phyloP scores from a whole-genome alignment of 2,113 vertebrate genomes.

The Notothenia rossii region DNA sequence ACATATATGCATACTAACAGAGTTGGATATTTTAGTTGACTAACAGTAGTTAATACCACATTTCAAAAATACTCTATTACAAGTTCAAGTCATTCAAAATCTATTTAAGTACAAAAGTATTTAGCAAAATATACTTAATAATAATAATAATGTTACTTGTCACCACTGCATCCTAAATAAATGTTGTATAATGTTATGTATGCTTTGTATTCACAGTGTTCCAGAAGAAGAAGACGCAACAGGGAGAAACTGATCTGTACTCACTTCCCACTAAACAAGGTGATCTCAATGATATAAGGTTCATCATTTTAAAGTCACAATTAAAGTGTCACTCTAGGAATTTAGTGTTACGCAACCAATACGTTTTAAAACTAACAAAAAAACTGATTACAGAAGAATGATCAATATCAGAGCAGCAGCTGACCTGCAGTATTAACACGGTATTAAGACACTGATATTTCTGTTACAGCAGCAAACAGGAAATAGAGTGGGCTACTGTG shows the following conservation, averaged over 20 bases:
- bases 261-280: conserved; percentile 81
- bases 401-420: neutral
- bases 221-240: conserved; percentile 85
- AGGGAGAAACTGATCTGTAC: conserved; percentile 73
- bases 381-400: neutral
- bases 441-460: too few species aligned
- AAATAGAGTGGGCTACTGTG: too few species aligned
- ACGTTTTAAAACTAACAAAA: neutral
- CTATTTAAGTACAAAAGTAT: too few species aligned
- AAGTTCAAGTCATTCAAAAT: too few species aligned
- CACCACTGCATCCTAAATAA: neutral
- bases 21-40: too few species aligned
- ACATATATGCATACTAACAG: too few species aligned
- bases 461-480: too few species aligned
- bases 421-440: neutral
- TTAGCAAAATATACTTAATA: too few species aligned
- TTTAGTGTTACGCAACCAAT: neutral
- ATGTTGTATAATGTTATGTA: neutral
- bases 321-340: neutral
- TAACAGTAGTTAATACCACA: too few species aligned
- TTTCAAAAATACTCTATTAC: too few species aligned
- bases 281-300: conserved; percentile 45
- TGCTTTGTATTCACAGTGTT: conserved; percentile 84
- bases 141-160: too few species aligned
- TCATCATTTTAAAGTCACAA: neutral